Conservation (phyloP, 2,888 invertebrate species). For the Diarsia brunnea region DNA sequence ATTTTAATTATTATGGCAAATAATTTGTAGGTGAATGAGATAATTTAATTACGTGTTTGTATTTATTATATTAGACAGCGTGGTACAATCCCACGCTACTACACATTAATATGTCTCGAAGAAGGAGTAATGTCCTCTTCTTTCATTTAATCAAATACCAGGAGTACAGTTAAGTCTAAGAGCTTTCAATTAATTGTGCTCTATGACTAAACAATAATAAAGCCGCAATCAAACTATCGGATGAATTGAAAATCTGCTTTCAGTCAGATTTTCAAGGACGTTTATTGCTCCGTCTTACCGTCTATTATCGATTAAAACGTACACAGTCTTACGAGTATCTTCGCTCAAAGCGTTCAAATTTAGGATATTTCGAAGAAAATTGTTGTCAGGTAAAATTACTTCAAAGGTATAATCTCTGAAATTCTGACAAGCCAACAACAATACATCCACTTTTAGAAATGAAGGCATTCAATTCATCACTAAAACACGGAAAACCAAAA, state of each 20-base stretch:
- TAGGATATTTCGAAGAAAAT: constrained; percentile 5
- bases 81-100: no score
- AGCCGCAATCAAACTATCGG: not conserved
- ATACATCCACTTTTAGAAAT: not conserved
- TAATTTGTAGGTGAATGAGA: not conserved
- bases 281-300: not conserved
- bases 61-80: not conserved
- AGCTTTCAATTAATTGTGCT: not conserved
- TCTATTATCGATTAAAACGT: constrained; percentile 29
- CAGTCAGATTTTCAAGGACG: constrained; percentile 1
- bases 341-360: constrained; percentile 12
- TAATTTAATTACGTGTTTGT: constrained; percentile 1
- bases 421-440: not conserved
- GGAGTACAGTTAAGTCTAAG: constrained; percentile 17
- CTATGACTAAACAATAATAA: not conserved
- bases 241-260: not conserved
- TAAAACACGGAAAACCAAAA: not conserved
- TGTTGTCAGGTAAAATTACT: not conserved
- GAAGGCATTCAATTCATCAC: constrained; percentile 4
- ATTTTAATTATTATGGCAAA: constrained; percentile 23
- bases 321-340: constrained; percentile 18
- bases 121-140: no score
- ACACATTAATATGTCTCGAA: no score
- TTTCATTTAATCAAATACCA: constrained; percentile 16
- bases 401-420: constrained; percentile 7